Evolutionary conservation across 1,140 invertebrate genomes (phyloP).

Genomic region (Coelopa frigida): DNA sequence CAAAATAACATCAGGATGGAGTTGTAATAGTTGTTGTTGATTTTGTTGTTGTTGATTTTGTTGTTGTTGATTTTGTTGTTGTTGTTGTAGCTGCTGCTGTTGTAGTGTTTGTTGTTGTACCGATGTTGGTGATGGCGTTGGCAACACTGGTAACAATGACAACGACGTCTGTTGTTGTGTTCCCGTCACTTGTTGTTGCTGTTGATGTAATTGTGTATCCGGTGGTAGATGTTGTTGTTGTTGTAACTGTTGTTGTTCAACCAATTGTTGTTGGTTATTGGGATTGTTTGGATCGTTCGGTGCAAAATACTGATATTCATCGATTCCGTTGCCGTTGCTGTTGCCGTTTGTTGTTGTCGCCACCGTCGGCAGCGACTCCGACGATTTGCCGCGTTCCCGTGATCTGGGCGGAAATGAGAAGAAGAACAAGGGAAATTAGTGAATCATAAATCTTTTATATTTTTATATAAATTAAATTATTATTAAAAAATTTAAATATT

Average conservation of each 20-base stretch:
- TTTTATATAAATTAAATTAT: too few species aligned
- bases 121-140: background rate
- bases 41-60: too few species aligned
- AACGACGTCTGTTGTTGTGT: too few species aligned
- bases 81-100: too few species aligned
- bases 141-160: too few species aligned
- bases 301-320: conserved; percentile 41
- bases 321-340: conserved; percentile 23
- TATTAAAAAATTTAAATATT: too few species aligned
- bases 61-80: background rate
- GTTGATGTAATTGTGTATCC: conserved; percentile 17
- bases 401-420: too few species aligned
- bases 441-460: too few species aligned
- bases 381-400: conserved; percentile 30
- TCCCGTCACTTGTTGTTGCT: conserved; percentile 26
- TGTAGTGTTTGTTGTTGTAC: too few species aligned
- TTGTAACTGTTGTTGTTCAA: background rate
- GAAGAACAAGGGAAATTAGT: too few species aligned
- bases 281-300: conserved; percentile 41
- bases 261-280: conserved; percentile 23
- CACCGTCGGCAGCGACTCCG: conserved; percentile 7
- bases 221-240: too few species aligned
- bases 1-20: conserved; percentile 3
- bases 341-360: conserved; percentile 18
- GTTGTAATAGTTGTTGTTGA: too few species aligned